These are phyloP conservation scores for Choreutis nemorana DNA, from an alignment of 2,888 invertebrate genomes.

Conservation along the genomic window DNA sequence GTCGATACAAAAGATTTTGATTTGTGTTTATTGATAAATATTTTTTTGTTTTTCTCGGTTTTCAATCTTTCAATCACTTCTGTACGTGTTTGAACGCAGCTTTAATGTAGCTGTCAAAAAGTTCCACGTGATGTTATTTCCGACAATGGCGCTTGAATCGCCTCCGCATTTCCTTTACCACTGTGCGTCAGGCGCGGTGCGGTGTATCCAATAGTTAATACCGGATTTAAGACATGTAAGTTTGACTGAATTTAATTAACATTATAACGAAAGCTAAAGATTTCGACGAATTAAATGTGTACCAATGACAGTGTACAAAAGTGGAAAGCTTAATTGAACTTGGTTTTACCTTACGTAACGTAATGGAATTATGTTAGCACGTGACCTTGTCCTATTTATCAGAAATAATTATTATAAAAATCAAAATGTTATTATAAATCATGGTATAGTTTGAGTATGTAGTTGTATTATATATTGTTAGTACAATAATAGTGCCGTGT, in stretches of 20 bases:
- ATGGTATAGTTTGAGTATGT: constrained; percentile 5
- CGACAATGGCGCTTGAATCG: constrained; percentile 39
- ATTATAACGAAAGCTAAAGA: not conserved
- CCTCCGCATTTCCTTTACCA: constrained; percentile 46
- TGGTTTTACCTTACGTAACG: constrained; percentile 52
- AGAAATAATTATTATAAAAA: constrained; percentile 6
- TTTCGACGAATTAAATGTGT: not conserved
- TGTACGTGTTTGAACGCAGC: constrained; percentile 8
- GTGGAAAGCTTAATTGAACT: constrained; percentile 6
- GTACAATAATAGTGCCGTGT: no score
- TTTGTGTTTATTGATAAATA: no score
- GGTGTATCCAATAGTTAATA: constrained; percentile 43
- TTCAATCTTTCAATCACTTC: not conserved
- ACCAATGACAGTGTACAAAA: constrained; percentile 6
- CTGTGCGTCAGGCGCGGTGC: constrained; percentile 57
- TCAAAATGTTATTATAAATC: constrained; percentile 4
- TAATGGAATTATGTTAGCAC: constrained; percentile 54
- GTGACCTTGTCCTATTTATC: constrained; percentile 52
- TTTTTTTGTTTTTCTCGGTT: not conserved
- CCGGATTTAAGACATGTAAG: constrained; percentile 59
- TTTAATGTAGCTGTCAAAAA: constrained; percentile 18
- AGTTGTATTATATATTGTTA: not conserved
- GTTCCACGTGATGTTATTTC: constrained; percentile 50
- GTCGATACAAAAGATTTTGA: no score
- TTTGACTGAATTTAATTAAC: constrained; percentile 13